Percentiles rank a stretch among this genome's conserved stretches.
Evolutionary conservation across 1,140 invertebrate species (phyloP).

Genomic region (Eriosoma lanigerum): DNA sequence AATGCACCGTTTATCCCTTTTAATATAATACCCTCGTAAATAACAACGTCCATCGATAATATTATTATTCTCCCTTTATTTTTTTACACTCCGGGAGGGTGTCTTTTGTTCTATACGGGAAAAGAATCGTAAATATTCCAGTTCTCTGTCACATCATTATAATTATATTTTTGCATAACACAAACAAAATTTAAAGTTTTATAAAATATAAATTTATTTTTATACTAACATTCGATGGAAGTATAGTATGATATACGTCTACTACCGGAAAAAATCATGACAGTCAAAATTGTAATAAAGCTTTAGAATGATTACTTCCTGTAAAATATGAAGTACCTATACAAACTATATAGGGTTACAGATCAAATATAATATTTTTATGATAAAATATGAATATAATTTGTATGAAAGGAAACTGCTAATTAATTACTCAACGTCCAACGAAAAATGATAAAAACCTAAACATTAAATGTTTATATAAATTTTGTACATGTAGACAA

Average conservation of each 20-base stretch:
- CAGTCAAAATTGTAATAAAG: not conserved
- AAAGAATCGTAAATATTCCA: constrained; percentile 1
- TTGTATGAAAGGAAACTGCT: too few relatives aligned
- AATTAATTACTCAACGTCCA: too few relatives aligned
- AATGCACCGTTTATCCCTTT: constrained; percentile 40
- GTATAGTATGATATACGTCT: not conserved
- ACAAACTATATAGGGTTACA: not conserved
- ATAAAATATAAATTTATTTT: not conserved
- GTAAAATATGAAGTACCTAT: not conserved
- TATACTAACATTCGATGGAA: not conserved
- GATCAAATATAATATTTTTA: not conserved
- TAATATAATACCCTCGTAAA: constrained; percentile 43
- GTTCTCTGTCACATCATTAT: not conserved
- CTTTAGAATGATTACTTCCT: not conserved
- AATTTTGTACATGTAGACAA: too few relatives aligned
- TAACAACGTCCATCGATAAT: constrained; percentile 41
- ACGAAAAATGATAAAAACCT: too few relatives aligned
- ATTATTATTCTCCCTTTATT: constrained; percentile 14
- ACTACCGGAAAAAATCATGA: not conserved
- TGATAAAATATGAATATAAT: too few relatives aligned
- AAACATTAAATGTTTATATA: too few relatives aligned
- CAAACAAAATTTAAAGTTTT: not conserved
- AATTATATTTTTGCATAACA: constrained; percentile 17
- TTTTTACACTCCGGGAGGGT: constrained; percentile 20
- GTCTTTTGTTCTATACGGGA: constrained; percentile 18